phyloP scores from a whole-genome alignment of 2,888 invertebrate genomes.

The Clunio marinus region DNA sequence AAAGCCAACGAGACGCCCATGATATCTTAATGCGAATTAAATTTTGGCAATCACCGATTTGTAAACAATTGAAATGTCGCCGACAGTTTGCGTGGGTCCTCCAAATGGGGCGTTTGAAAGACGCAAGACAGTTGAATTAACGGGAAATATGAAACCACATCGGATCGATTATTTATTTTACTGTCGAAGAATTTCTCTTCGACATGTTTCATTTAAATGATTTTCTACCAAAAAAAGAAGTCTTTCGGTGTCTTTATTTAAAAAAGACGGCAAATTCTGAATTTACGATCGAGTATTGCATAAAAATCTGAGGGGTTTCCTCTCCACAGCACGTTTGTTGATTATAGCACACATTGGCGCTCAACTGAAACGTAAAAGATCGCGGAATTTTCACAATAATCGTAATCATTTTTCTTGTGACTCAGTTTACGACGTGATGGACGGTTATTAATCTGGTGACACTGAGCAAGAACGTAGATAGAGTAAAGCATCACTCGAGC shows the following conservation, averaged over 20 bases:
- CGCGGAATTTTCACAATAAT: not conserved
- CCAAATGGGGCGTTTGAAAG: too few species aligned
- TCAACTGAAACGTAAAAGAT: conserved; percentile 20
- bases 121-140: too few species aligned
- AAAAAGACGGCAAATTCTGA: too few species aligned
- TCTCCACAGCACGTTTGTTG: not conserved
- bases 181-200: too few species aligned
- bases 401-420: not conserved
- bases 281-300: conserved; percentile 3
- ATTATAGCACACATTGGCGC: not conserved
- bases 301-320: conserved; percentile 38
- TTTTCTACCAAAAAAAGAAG: too few species aligned
- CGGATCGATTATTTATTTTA: too few species aligned
- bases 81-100: not conserved
- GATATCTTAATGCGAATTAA: not conserved
- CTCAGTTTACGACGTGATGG: not conserved
- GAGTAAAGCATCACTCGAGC: not conserved
- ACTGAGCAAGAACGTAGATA: too few species aligned
- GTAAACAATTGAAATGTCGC: not conserved
- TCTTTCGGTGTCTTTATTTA: too few species aligned
- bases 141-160: too few species aligned
- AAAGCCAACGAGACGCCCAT: not conserved
- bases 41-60: not conserved
- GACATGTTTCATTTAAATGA: too few species aligned
- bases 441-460: not conserved